A percentile compares a stretch with the other conserved stretches of the same genome.
These are phyloP conservation scores for Lepeophtheirus nordmannii DNA, from an alignment of 2,888 invertebrate genomes.

Conservation along the genomic window DNA sequence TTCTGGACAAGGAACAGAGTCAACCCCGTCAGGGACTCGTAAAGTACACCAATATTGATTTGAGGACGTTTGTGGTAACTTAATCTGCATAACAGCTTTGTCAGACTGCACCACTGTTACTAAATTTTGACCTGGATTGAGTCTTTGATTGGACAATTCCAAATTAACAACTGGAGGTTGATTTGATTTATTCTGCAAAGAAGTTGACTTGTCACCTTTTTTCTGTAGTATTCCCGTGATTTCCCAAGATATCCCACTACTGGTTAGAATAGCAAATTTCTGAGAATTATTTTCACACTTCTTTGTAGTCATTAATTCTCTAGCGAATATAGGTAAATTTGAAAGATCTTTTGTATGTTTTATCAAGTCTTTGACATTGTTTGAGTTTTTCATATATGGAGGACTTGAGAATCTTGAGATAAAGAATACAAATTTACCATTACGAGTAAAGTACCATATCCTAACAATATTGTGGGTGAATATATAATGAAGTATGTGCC, in stretches of 20 bases:
- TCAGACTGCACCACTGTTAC: not conserved
- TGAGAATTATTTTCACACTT: not conserved
- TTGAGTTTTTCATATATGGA: not conserved
- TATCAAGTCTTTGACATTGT: conserved; percentile 1
- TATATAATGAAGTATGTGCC: not conserved
- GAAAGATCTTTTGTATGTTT: not conserved
- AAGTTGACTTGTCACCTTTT: not conserved
- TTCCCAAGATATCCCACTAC: conserved; percentile 13
- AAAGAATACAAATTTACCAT: not conserved
- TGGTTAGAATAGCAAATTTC: not conserved
- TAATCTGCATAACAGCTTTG: conserved; percentile 6
- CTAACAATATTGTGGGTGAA: not conserved
- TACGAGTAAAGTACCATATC: not conserved
- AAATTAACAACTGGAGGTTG: not conserved
- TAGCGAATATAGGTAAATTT: not conserved
- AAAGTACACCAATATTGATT: conserved; percentile 17
- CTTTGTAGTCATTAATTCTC: not conserved
- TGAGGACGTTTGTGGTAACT: conserved; percentile 8
- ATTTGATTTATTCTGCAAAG: too few relatives aligned
- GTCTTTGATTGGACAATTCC: not conserved
- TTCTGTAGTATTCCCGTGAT: not conserved
- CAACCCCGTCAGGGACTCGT: not conserved
- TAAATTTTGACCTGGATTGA: not conserved
- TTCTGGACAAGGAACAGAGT: conserved; percentile 14
- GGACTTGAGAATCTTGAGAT: not conserved